Percentiles rank a stretch among this genome's conserved stretches.
Evolutionary conservation across 2,113 vertebrate genomes (phyloP).

Genomic region (Phainopepla nitens): DNA sequence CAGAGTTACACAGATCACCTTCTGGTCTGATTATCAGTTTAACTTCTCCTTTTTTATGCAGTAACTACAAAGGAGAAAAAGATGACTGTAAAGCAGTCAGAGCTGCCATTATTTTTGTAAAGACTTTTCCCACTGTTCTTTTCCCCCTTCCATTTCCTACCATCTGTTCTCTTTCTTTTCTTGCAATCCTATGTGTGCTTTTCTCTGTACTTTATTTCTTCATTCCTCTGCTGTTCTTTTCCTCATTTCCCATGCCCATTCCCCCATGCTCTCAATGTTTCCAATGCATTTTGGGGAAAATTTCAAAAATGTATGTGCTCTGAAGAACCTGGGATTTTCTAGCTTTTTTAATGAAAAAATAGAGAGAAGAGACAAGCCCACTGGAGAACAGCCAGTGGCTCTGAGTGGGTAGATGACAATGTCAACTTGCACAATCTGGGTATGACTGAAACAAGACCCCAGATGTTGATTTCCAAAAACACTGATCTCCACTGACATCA

Average conservation of each 20-base stretch:
- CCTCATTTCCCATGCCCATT: not conserved
- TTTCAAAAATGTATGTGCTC: not conserved
- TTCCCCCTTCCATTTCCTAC: not conserved
- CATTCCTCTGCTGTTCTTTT: not conserved
- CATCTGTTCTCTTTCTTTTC: not conserved
- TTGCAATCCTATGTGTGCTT: not conserved
- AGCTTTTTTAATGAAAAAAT: not conserved
- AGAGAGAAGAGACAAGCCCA: not conserved
- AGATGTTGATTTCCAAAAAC: not conserved
- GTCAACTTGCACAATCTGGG: not conserved
- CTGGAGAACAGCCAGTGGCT: not conserved
- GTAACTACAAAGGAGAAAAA: not conserved
- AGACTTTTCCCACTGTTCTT: not conserved
- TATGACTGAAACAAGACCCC: not conserved
- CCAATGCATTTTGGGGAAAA: not conserved
- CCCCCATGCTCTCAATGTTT: accelerated
- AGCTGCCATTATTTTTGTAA: not conserved
- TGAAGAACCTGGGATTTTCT: not conserved
- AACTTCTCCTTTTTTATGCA: not conserved
- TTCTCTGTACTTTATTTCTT: not conserved
- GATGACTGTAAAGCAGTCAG: not conserved
- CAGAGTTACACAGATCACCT: not conserved
- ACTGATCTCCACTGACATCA: not conserved
- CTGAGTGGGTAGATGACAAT: not conserved
- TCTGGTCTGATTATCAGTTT: not conserved